Percentiles rank a stretch among this genome's conserved stretches.
Evolutionary conservation across 2,888 invertebrate genomes (phyloP).

Genomic region (Hymenopus coronatus): DNA sequence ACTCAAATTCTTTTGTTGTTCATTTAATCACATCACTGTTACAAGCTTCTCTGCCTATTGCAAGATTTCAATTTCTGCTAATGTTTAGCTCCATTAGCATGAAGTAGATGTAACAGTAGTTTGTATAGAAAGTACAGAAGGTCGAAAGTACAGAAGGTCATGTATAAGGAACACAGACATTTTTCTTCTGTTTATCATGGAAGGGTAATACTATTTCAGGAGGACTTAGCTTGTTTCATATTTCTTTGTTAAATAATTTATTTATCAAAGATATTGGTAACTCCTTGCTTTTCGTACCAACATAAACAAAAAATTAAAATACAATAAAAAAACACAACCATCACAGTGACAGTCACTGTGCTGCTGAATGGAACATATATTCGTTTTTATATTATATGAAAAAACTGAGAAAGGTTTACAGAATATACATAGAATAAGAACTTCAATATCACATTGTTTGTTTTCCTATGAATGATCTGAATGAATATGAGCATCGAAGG

Average conservation of each 20-base stretch:
- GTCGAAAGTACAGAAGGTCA: too few species aligned
- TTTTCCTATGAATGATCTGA: background rate
- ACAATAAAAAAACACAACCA: background rate
- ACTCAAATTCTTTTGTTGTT: too few species aligned
- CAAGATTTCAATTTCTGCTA: too few species aligned
- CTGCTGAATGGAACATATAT: background rate
- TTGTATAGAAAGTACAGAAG: too few species aligned
- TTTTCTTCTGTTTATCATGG: too few species aligned
- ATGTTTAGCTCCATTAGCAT: too few species aligned
- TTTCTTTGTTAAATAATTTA: background rate
- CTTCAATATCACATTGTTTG: constrained; percentile 8
- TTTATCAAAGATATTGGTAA: background rate
- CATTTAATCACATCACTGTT: too few species aligned
- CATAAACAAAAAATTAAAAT: background rate
- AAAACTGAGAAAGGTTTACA: background rate
- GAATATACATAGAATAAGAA: background rate
- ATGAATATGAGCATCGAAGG: background rate
- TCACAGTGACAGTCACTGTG: background rate
- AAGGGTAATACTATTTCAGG: too few species aligned
- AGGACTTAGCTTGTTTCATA: background rate
- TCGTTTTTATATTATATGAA: background rate
- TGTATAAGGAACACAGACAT: too few species aligned
- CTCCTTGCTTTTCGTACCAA: background rate
- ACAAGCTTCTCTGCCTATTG: too few species aligned
- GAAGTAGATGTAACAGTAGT: too few species aligned